These are phyloP conservation scores for Dendrolimus houi DNA, from an alignment of 2,888 invertebrate genomes.

Conservation along the genomic window DNA sequence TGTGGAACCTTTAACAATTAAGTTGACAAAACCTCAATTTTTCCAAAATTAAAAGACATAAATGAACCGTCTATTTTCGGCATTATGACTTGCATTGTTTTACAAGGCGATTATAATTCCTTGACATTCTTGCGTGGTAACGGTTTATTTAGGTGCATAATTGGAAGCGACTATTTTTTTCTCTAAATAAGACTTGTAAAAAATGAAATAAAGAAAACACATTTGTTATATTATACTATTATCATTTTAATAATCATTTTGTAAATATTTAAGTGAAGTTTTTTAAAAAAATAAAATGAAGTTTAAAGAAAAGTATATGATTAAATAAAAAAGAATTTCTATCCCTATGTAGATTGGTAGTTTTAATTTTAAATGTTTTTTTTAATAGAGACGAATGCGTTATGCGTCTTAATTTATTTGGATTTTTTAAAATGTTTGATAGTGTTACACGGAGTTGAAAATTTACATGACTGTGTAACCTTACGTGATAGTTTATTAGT, in stretches of 20 bases:
- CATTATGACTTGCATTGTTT: not conserved
- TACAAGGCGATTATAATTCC: too few species aligned
- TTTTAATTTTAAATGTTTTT: not conserved
- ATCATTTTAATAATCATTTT: not conserved
- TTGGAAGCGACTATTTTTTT: not conserved
- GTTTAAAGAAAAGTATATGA: not conserved
- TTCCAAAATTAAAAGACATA: not conserved
- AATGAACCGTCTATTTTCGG: not conserved
- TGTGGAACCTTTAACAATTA: too few species aligned
- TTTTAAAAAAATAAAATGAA: not conserved
- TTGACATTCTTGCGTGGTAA: too few species aligned
- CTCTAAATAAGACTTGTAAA: slow-evolving; percentile 7
- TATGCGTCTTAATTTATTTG: not conserved
- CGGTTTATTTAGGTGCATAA: not conserved
- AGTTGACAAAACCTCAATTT: not conserved
- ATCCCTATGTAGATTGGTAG: not conserved
- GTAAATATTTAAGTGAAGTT: not conserved
- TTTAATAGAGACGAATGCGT: not conserved
- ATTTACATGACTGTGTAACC: not conserved
- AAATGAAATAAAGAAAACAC: slow-evolving; percentile 23
- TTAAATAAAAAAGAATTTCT: not conserved
- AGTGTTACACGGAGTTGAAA: not conserved
- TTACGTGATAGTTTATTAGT: not conserved
- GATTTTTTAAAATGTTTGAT: not conserved
- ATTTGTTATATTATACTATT: slow-evolving; percentile 18